phyloP scores from a whole-genome alignment of 2,888 invertebrate species.

The Abscondita cerata region DNA sequence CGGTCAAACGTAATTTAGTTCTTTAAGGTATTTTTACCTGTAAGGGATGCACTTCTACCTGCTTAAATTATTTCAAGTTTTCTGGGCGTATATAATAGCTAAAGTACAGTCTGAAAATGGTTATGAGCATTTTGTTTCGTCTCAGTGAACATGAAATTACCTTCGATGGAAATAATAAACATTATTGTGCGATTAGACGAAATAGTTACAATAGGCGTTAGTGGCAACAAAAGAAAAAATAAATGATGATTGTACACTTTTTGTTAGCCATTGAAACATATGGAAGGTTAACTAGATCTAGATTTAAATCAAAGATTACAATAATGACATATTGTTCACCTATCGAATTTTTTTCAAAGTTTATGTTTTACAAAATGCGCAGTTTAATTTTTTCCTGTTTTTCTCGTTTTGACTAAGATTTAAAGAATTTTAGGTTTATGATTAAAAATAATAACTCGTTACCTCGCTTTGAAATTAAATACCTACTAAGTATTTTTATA shows the following conservation, averaged over 20 bases:
- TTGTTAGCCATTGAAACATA: neutral
- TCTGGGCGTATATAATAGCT: neutral
- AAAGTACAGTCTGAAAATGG: conserved; percentile 4
- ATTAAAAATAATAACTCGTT: no score
- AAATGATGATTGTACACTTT: neutral
- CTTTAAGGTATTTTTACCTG: conserved; percentile 7
- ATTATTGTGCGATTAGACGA: no score
- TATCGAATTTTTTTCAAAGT: neutral
- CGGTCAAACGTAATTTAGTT: no score
- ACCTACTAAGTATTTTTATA: no score
- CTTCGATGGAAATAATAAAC: neutral
- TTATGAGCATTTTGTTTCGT: neutral
- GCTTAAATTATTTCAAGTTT: conserved; percentile 1
- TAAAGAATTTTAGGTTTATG: no score
- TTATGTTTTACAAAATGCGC: no score
- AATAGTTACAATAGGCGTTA: neutral
- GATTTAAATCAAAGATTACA: conserved; percentile 1
- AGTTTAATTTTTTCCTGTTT: no score
- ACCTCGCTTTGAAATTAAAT: no score
- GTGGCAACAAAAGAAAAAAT: neutral
- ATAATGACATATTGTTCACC: conserved; percentile 1
- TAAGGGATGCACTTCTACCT: neutral
- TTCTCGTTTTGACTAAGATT: no score
- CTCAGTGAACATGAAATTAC: neutral
- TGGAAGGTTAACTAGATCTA: neutral